Evolutionary conservation across 1,140 invertebrate genomes (phyloP).

Genomic region (Luehdorfia chinensis): DNA sequence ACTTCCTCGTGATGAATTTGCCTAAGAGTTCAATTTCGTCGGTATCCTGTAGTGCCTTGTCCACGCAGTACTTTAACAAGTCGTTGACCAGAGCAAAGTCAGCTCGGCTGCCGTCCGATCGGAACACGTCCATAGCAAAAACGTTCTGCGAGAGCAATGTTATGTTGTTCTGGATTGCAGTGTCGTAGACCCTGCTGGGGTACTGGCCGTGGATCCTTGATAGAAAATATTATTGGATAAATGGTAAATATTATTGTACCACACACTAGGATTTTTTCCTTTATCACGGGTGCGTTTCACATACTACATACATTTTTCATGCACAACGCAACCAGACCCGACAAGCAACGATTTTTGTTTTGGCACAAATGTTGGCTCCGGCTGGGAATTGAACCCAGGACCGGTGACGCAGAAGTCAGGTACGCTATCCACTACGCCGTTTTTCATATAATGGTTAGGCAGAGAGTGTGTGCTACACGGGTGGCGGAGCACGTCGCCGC

Average conservation of each 20-base stretch:
- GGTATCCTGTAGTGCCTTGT: conserved; percentile 19
- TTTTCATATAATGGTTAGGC: no score
- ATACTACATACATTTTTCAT: no score
- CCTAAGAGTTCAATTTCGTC: conserved; percentile 30
- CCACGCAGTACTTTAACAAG: conserved; percentile 29
- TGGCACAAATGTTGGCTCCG: no score
- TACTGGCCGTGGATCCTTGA: conserved; percentile 58
- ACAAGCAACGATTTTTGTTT: no score
- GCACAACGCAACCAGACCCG: no score
- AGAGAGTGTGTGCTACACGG: no score
- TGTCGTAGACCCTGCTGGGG: conserved; percentile 35
- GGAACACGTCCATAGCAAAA: conserved; percentile 29
- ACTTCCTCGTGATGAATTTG: conserved; percentile 41
- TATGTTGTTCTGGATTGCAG: conserved; percentile 39
- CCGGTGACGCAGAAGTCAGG: no score
- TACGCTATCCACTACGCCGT: no score
- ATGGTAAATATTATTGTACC: background rate
- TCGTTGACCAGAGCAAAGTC: conserved; percentile 31
- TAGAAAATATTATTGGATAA: conserved; percentile 3
- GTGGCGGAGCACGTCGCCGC: no score
- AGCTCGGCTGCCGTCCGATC: conserved; percentile 30
- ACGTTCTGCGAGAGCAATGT: conserved; percentile 33
- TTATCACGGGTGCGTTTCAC: no score
- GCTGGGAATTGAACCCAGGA: no score
- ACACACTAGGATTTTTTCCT: no score